Conservation (phyloP, 2,888 invertebrate species). For the Eubasilissa splendida region DNA sequence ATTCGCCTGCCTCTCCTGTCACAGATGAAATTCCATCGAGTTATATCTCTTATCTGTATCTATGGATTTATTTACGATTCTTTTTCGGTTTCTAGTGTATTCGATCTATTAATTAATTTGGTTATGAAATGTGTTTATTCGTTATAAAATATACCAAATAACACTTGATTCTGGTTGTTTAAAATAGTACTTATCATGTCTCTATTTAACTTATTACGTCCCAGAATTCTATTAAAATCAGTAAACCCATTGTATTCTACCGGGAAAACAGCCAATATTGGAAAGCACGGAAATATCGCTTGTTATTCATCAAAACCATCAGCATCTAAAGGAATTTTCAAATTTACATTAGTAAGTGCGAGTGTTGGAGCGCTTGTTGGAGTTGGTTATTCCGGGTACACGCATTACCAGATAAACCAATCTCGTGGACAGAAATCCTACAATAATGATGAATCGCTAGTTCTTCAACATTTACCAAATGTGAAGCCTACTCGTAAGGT, state of each 20-base stretch:
- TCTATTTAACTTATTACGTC: constrained; percentile 39
- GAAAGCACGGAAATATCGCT: constrained; percentile 3
- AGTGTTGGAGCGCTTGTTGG: constrained; percentile 74
- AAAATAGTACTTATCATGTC: constrained; percentile 4
- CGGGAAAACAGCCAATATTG: not conserved
- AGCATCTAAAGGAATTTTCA: constrained; percentile 63
- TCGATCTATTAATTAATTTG: no score
- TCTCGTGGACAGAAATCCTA: constrained; percentile 58
- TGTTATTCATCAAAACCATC: constrained; percentile 35
- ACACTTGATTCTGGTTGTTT: no score
- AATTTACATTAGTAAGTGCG: constrained; percentile 74
- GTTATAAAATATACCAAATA: no score
- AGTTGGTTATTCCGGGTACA: constrained; percentile 72
- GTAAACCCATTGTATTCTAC: constrained; percentile 15
- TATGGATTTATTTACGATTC: no score
- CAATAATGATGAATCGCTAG: constrained; percentile 56
- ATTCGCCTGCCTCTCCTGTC: no score
- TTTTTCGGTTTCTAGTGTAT: no score
- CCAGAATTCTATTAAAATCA: not conserved
- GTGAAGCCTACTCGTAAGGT: constrained; percentile 72
- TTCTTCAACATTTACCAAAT: constrained; percentile 69
- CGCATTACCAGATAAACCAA: constrained; percentile 70
- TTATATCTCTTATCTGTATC: no score
- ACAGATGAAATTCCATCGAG: no score
- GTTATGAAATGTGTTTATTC: no score